Percentiles rank a stretch among this genome's conserved stretches.
phyloP scores from a whole-genome alignment of 1,140 invertebrate species.

The Idris sp. region DNA sequence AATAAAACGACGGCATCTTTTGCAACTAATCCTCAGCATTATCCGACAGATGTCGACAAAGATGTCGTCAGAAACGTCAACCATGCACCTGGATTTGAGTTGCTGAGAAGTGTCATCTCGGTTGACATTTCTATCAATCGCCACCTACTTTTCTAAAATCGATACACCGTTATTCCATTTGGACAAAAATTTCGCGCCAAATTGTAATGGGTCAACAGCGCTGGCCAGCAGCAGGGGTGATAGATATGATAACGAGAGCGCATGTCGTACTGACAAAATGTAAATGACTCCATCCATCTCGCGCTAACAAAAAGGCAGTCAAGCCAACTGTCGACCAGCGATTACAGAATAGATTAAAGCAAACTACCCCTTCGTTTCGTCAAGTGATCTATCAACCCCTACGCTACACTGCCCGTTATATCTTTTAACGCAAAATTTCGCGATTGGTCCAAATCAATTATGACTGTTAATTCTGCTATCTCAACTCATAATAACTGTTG shows the following conservation, averaged over 20 bases:
- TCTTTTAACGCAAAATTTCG: too few species aligned
- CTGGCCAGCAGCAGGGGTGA: constrained; percentile 63
- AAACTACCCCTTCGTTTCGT: constrained; percentile 78
- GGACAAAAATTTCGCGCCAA: constrained; percentile 31
- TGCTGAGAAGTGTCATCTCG: constrained; percentile 60
- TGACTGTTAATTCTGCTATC: too few species aligned
- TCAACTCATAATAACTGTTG: too few species aligned
- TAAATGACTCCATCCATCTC: constrained; percentile 79
- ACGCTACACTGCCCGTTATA: constrained; percentile 44
- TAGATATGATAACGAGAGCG: constrained; percentile 76
- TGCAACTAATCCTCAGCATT: constrained; percentile 61
- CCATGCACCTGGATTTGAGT: constrained; percentile 53
- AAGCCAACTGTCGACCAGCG: constrained; percentile 77
- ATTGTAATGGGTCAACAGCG: constrained; percentile 34
- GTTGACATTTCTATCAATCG: constrained; percentile 62
- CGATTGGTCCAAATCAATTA: too few species aligned
- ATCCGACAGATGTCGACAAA: constrained; percentile 66
- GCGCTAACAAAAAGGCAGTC: constrained; percentile 76
- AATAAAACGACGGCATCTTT: constrained; percentile 28
- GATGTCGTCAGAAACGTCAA: constrained; percentile 44
- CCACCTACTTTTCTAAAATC: constrained; percentile 44
- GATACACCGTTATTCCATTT: constrained; percentile 2
- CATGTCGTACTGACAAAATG: constrained; percentile 79
- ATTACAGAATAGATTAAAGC: constrained; percentile 79
- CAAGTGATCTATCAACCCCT: constrained; percentile 76